phyloP scores from a whole-genome alignment of 2,888 invertebrate species.

The Dendrolimus houi region DNA sequence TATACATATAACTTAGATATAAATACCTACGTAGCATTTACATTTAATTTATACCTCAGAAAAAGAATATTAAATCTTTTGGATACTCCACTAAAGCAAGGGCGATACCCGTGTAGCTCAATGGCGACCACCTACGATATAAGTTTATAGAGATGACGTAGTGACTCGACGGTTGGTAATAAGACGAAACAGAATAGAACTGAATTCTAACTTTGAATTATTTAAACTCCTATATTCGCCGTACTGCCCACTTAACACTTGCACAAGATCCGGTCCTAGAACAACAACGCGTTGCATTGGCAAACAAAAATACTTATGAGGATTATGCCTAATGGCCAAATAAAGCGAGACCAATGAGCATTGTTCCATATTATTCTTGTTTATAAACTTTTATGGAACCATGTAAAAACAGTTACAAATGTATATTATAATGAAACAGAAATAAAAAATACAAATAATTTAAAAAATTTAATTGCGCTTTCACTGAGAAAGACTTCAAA shows the following conservation, averaged over 20 bases:
- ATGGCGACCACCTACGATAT: constrained; percentile 50
- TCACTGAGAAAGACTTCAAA: too few species aligned
- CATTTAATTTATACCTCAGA: too few species aligned
- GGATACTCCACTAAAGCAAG: too few species aligned
- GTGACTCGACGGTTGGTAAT: constrained; percentile 29
- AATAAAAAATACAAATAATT: too few species aligned
- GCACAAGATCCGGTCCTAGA: not conserved
- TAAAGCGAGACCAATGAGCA: not conserved
- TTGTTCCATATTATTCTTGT: too few species aligned
- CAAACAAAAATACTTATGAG: not conserved
- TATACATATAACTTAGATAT: too few species aligned
- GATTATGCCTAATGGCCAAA: not conserved
- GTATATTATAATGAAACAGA: too few species aligned
- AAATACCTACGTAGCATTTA: too few species aligned
- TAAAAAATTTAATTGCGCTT: too few species aligned
- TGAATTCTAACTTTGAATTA: constrained; percentile 12
- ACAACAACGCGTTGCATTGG: not conserved
- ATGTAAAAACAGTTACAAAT: too few species aligned
- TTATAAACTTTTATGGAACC: too few species aligned
- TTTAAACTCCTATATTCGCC: constrained; percentile 11
- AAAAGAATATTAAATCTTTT: too few species aligned
- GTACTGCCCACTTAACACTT: not conserved
- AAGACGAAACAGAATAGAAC: constrained; percentile 34
- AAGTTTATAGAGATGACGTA: constrained; percentile 44
- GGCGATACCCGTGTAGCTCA: not conserved